Base-by-base conservation (phyloP, 2,888 invertebrate genomes). In the Chymomyza amoena region DNA sequence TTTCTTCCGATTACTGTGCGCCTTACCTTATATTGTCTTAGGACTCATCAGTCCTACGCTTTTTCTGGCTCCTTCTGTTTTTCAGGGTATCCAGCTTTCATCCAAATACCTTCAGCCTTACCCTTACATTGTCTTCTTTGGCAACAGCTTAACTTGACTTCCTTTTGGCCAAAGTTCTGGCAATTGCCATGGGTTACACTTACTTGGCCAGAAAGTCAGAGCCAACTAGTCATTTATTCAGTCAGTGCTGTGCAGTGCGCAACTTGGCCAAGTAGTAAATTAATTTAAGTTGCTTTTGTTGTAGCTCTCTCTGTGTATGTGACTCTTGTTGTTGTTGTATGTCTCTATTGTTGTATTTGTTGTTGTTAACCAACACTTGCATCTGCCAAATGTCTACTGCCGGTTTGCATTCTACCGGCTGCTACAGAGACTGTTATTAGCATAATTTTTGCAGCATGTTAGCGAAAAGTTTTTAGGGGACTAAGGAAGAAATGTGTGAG, bases 371-470 rank as follows among this genome's bases (percentile, higher is more conserved):
- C 45, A 32, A 54, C 54, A 54, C 39, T 45, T 45, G 39, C 39
- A 45, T 45, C 39, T 45, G 39, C 13, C 3, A 13, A 13, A 13
- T 45, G 39, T 15, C 39, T 45, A 4, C 39, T 45, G 39, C 39
- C 13, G 39, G 39, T 45, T 57, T 10, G 57, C 9, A 25, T 54
- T 54, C 13, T 13, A 13, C 39, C 39, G 39, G 39, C 39, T 45
- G 54, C 18, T 16, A 54, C 7, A 9, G 7, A 15, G 7, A 15
- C 68, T 52, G 68, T 73, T 69, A 76, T 81, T 73, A 78, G 70
- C 82, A 84, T 81, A 84, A 76, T 76, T 74, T 77, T 75, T 64
- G 69, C 80, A 64, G 70, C 75, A 80, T 74, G 76, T 67, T 68
- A 51, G 54, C 4, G 25, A 61, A 54, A 54, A 54, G 39, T 45